phyloP scores from a whole-genome alignment of 2,797 vertebrate genomes.

The Cichlasoma orientale region DNA sequence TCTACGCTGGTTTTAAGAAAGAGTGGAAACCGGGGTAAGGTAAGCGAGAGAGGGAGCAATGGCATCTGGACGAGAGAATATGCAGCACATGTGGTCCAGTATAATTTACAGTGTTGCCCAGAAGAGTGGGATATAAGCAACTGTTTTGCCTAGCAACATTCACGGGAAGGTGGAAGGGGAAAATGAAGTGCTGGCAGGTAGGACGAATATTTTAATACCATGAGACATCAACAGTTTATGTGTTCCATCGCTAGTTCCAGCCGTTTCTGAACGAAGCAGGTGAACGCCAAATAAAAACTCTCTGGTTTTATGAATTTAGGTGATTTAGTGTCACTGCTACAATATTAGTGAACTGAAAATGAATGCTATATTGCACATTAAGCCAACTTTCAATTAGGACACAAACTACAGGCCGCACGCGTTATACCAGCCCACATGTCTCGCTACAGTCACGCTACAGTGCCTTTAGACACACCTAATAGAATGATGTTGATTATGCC shows the following conservation, averaged over 20 bases:
- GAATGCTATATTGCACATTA: neutral
- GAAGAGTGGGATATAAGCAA: conserved; percentile 72
- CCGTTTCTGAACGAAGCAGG: conserved; percentile 54
- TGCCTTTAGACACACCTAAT: neutral
- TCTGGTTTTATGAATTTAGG: conserved; percentile 64
- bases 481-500: neutral
- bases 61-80: conserved; percentile 72
- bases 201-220: conserved; percentile 73
- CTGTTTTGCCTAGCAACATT: conserved; percentile 78
- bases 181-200: conserved; percentile 74
- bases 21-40: conserved; percentile 20
- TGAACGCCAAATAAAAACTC: conserved; percentile 63
- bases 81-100: conserved; percentile 73
- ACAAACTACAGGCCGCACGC: neutral
- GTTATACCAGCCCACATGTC: neutral
- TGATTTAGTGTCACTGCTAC: conserved; percentile 50
- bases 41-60: conserved; percentile 35
- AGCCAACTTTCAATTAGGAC: neutral
- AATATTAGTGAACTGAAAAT: conserved; percentile 16
- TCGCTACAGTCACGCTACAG: neutral
- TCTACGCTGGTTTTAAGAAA: conserved; percentile 31
- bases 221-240: conserved; percentile 78
- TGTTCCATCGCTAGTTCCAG: conserved; percentile 74
- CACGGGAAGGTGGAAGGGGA: conserved; percentile 71
- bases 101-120: conserved; percentile 80